Base-by-base conservation (phyloP, 2,888 invertebrate species). In the Lobophora halterata region DNA sequence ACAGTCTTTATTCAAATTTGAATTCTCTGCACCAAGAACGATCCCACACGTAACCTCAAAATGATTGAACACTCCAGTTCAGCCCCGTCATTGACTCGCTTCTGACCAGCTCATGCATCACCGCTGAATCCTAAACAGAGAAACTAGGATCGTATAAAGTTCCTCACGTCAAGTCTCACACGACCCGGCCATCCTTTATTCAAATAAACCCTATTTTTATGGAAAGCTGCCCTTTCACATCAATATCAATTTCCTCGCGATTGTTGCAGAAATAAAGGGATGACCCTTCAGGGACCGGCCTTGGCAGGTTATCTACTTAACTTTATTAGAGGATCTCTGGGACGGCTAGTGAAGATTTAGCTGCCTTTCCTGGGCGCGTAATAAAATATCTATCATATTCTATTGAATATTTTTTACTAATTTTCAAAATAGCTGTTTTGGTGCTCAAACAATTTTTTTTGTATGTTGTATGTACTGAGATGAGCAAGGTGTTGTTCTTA, bases 171-270 rank as follows among this genome's bases (percentile, higher is more conserved):
- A 72, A 71, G 58, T 61, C 74, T 69, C 71, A 58, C 64, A 55
- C 74, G 70, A 67, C 51, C 71, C 75, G 74, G 74, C 71, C 79
- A 86, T 87, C 86, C 83, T 81, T 87, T 87, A 87, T 87, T 87
- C 83, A 87, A 87, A 87, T 87, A 86, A 85, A 86, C 86, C 86
- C 86, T 86, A 86, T 86, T 87, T 87, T 87, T 86, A 87, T 87
- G 86, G 85, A 87, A 85, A 86, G 80, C 74, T 71, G 81, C 82
- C 83, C 85, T 79, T 85, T 78, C 81, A 79, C 86, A 87, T 87
- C 86, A 87, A 87, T 87, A 87, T 87, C 87, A 87, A 87, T 87
- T 87, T 87, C 82, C 76, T 61, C 72, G 83, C 80, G 82, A 87
- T 87, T 86, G 86, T 86, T 81, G 81, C 76, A 81, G 83, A 86